These are phyloP conservation scores for Amphiduros pacificus DNA, from an alignment of 2,888 invertebrate species.

Conservation along the genomic window DNA sequence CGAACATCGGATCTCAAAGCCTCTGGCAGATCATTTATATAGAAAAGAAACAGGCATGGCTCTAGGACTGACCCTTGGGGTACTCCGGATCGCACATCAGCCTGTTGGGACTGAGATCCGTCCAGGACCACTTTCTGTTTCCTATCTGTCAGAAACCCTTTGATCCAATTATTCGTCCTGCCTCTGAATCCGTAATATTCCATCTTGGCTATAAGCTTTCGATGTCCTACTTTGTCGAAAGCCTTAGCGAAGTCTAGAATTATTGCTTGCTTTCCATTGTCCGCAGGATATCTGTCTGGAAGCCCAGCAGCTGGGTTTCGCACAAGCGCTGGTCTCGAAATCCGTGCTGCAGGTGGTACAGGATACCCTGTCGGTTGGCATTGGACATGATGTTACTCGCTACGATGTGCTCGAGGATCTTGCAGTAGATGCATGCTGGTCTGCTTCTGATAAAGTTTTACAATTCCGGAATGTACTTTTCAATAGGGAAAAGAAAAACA, in stretches of 20 bases:
- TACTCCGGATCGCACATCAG: constrained; percentile 27
- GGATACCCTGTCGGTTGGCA: constrained; percentile 23
- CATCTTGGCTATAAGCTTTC: constrained; percentile 20
- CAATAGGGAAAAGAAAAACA: no score
- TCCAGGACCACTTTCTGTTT: constrained; percentile 22
- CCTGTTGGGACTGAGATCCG: constrained; percentile 15
- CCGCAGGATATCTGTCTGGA: no score
- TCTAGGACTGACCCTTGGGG: constrained; percentile 30
- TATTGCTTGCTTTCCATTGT: constrained; percentile 6
- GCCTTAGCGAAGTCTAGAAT: constrained; percentile 29
- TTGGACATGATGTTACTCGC: constrained; percentile 23
- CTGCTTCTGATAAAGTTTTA: no score
- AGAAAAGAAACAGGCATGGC: constrained; percentile 30
- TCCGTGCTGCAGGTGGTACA: constrained; percentile 28
- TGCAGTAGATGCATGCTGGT: constrained; percentile 24
- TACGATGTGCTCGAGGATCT: constrained; percentile 31
- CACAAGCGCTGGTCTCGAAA: constrained; percentile 29
- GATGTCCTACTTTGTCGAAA: constrained; percentile 25
- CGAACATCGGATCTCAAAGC: constrained; percentile 8
- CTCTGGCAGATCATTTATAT: constrained; percentile 32
- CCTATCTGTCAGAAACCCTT: constrained; percentile 21
- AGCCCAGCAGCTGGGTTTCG: constrained; percentile 29
- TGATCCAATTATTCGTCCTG: constrained; percentile 19
- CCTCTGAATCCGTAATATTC: constrained; percentile 19
- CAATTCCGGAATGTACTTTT: no score